phyloP scores from a whole-genome alignment of 2,888 invertebrate species.

The Helicoverpa assulta region DNA sequence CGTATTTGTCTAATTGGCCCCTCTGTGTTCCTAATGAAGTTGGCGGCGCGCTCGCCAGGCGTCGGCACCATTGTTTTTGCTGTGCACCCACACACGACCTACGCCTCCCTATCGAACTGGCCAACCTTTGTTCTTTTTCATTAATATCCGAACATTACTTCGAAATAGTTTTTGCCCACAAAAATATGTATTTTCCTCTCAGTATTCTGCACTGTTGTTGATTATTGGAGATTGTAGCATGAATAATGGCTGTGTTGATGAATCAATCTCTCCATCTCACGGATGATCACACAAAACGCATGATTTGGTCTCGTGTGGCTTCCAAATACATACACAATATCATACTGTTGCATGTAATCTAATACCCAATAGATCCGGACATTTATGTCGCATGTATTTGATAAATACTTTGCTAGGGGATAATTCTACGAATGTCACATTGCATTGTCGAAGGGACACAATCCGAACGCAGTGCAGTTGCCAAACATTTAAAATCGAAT shows the following conservation, averaged over 20 bases:
- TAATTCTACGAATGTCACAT: not conserved
- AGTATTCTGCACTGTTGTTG: not conserved
- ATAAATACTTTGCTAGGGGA: not conserved
- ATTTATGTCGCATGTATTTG: not conserved
- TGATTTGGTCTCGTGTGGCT: not conserved
- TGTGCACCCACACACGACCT: slow-evolving; percentile 9
- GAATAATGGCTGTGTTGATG: not conserved
- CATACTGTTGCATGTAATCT: not conserved
- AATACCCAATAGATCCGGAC: not conserved
- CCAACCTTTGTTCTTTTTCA: slow-evolving; percentile 20
- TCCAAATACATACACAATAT: not conserved
- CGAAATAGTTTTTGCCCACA: slow-evolving; percentile 10
- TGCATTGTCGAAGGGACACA: not conserved
- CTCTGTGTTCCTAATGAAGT: slow-evolving; percentile 59
- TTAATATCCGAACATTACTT: slow-evolving; percentile 23
- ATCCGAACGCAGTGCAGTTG: not conserved
- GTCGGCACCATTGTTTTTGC: slow-evolving; percentile 54
- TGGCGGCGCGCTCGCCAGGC: slow-evolving; percentile 58
- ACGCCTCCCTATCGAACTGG: not conserved
- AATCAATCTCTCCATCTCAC: not conserved
- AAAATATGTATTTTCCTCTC: slow-evolving; percentile 1
- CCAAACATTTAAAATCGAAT: not conserved
- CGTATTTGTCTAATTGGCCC: not conserved
- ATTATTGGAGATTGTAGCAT: not conserved
- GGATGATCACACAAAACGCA: not conserved